These are phyloP conservation scores for Craseonycteris thonglongyai DNA, from an alignment of 2,113 vertebrate genomes.

Conservation along the genomic window DNA sequence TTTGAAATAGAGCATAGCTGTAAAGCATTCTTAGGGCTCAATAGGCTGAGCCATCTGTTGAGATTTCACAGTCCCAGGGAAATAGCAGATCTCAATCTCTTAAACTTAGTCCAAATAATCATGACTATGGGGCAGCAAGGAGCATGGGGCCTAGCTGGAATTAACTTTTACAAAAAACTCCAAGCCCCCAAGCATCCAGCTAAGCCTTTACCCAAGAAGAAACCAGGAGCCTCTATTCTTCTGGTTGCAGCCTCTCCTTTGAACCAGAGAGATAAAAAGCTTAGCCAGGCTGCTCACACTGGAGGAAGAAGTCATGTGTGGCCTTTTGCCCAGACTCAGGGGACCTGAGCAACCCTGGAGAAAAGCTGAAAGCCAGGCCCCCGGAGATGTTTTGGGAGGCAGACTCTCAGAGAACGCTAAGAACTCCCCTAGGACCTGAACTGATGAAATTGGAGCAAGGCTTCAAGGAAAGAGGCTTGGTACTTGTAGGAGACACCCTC, in stretches of 20 bases:
- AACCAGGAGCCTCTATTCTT: neutral
- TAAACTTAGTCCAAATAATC: neutral
- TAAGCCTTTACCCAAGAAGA: neutral
- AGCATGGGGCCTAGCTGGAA: neutral
- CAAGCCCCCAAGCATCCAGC: neutral
- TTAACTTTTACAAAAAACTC: neutral
- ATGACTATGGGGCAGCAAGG: neutral
- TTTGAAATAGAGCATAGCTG: neutral
- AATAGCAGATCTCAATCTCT: neutral
- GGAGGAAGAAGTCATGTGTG: neutral
- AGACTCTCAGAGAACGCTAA: conserved; percentile 2
- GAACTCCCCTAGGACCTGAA: neutral
- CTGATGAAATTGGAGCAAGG: neutral
- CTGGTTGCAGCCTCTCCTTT: neutral
- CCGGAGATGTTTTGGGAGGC: neutral
- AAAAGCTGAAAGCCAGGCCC: neutral
- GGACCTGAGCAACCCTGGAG: neutral
- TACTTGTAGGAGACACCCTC: neutral
- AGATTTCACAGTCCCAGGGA: conserved; percentile 18
- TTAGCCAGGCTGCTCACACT: no score
- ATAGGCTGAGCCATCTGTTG: neutral
- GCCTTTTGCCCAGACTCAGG: neutral
- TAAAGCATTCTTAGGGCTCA: neutral
- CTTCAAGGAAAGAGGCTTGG: neutral
- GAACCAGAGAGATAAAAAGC: neutral